Conservation (phyloP, 2,888 invertebrate species). For the Glyphotaelius pellucidus region DNA sequence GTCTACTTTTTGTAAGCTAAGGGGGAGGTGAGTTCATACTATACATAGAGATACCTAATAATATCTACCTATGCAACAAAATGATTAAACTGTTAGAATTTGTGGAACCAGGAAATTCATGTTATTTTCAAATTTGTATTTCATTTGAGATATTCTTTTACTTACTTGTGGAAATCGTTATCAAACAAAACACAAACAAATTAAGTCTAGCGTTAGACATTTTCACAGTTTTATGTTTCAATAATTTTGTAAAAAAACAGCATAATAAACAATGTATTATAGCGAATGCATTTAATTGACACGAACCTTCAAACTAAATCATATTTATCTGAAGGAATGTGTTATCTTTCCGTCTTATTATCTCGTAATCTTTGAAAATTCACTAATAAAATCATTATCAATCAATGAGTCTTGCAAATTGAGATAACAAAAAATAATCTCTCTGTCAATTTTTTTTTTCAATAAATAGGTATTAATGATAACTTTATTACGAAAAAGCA, state of each 20-base stretch:
- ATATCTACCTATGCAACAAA: no score
- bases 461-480: no score
- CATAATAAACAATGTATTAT: background rate
- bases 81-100: no score
- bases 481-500: no score
- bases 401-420: background rate
- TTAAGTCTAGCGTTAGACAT: conserved; percentile 19
- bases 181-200: background rate
- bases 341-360: conserved; percentile 16
- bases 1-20: no score
- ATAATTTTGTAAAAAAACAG: background rate
- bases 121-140: background rate
- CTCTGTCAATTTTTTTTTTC: no score
- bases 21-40: no score
- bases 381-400: background rate
- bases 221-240: conserved; percentile 3
- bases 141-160: background rate
- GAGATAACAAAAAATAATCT: background rate
- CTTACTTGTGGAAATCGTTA: conserved; percentile 25
- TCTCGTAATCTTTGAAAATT: conserved; percentile 2
- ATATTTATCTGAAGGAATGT: conserved; percentile 27
- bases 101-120: background rate
- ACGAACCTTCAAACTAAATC: background rate
- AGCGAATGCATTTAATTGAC: background rate
- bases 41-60: no score